Base-by-base conservation (phyloP, 1,140 invertebrate genomes). In the Thalassaphorura encarpata region DNA sequence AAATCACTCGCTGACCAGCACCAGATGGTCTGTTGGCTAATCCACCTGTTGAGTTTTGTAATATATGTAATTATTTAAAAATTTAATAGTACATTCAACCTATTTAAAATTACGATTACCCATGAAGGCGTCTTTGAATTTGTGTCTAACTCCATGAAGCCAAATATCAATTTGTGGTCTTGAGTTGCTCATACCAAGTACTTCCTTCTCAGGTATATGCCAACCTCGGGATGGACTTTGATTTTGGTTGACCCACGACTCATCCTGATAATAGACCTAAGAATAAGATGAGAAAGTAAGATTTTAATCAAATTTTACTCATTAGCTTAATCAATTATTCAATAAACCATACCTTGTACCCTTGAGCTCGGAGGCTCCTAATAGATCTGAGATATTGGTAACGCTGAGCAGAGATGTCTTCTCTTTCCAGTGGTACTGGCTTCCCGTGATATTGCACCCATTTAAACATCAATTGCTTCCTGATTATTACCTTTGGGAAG, bases 401-500 rank as follows among this genome's bases (percentile, higher is more conserved):
- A 4, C 47, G 5, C 27, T n/a, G 6, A 31, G 47, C 47, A n/a
- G 29, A 26, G 19, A 49, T 49, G 19, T 49, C 47, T 16, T 19
- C 19, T 4, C 47, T 26, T 18, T 52, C 50, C 19, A 52, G 3
- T 41, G 50, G 16, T 5, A 52, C 50, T 6, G 33, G 39, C 36
- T 52, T 52, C 26, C 50, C 50, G 4, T 52, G 15, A 24, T 27
- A 24, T 24, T 52, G 11, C 4, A 4, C 36, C 3, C n/a, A 52
- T 26, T 52, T 52, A n/a, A 52, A 40, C 21, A 40, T 52, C 21
- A 52, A 23, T 18, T 40, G 33, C 2, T 13, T 3, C 24, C 41
- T 39, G 33, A 41, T 52, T 40, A 52, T 40, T 36, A 52, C 23
- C 4, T 24, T 4, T 21, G 50, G 50, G 21, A 52, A 52, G 19